Base-by-base conservation (phyloP, 2,888 invertebrate genomes). In the Eupeodes luniger region DNA sequence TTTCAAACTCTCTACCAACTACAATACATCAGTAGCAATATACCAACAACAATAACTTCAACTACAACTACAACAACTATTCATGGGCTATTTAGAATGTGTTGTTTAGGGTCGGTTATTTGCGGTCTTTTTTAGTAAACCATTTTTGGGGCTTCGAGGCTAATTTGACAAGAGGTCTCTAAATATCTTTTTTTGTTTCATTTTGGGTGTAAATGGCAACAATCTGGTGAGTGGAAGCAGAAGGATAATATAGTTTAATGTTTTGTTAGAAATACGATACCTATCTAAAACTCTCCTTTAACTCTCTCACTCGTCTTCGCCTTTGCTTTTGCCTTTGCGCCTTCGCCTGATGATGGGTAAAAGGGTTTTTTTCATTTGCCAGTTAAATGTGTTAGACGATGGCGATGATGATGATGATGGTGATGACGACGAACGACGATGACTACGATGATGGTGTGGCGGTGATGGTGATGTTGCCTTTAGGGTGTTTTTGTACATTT, bases 141-240 rank as follows among this genome's bases (percentile, higher is more conserved):
- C 88, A 85, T 81, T 88, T 85, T 88, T 85, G 69, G 74, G 85
- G 88, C 87, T 84, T 84, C 81, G 81, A 64, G 88, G 88, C 88
- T 88, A 88, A 88, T 88, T 88, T 88, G 88, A 88, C 88, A 88
- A 88, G 88, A 88, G 88, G 88, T 88, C 55, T 85, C 55, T 85
- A 79, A 86, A 83, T 86, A 82, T 81, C 62, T 88, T 69, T 74
- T 53, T 51, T 69, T 19, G 19, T 27, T 27, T 9, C 9, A 27
- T 12, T 49, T 66, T 66, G 66, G 77, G 84, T 85, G 78, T 85
- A 81, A 85, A 70, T 81, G 85, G 81, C 87, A 88, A 88, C 87
- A 88, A 84, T 88, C 80, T 88, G 87, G 85, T 81, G 81, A 81
- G 69, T 81, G 61, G 72, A 72, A 72, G 47, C 72, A 72, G 72